Evolutionary conservation across 2,888 invertebrate species (phyloP).

Genomic region (Hypsopygia costalis): DNA sequence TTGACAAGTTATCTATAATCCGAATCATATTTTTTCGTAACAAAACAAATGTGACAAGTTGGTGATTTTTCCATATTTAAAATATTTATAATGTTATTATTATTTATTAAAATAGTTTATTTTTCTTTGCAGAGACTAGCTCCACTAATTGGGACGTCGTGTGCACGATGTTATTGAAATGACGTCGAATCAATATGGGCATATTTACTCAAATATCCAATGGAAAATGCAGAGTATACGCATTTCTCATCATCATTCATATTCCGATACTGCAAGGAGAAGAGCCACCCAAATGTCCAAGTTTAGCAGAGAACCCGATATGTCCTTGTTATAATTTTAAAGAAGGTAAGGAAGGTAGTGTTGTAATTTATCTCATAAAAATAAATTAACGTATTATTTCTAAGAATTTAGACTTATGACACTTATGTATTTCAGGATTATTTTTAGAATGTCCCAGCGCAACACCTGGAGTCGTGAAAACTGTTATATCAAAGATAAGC

Average conservation of each 20-base stretch:
- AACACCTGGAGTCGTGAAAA: conserved; percentile 86
- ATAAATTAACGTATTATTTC: no score
- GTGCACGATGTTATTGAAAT: conserved; percentile 74
- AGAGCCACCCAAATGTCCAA: conserved; percentile 84
- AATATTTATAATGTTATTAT: no score
- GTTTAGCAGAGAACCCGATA: conserved; percentile 87
- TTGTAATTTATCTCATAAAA: conserved; percentile 2
- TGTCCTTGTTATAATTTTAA: conserved; percentile 97
- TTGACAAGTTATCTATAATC: no score
- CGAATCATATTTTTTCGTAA: no score
- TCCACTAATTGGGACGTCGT: conserved; percentile 30
- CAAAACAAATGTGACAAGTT: no score
- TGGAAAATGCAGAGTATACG: conserved; percentile 73
- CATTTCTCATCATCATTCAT: conserved; percentile 74
- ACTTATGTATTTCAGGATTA: conserved; percentile 79
- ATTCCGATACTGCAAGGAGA: conserved; percentile 77
- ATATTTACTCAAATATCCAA: conserved; percentile 57
- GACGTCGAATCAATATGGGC: conserved; percentile 68
- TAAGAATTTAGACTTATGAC: no score
- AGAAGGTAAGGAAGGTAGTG: conserved; percentile 85
- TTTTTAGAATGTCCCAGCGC: conserved; percentile 94
- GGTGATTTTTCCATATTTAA: no score
- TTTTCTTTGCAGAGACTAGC: conserved; percentile 26
- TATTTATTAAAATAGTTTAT: no score
- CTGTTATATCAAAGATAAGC: conserved; percentile 85